Conservation (phyloP, 2,888 invertebrate genomes). For the Ochropleura plecta region DNA sequence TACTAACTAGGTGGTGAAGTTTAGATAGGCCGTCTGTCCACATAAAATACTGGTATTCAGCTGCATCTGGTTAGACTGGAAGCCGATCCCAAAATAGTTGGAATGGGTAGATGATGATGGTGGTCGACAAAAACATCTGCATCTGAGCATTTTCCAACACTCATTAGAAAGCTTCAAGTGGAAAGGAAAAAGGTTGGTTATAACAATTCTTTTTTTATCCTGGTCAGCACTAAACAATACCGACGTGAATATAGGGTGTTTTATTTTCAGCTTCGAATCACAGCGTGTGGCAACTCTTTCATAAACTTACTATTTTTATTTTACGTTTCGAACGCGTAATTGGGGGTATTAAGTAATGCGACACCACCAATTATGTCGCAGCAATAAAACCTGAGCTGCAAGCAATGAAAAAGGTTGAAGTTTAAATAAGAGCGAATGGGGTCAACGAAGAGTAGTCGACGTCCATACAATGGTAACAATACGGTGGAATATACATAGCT, state of each 20-base stretch:
- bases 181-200: background rate
- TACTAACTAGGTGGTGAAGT: no score
- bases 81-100: no score
- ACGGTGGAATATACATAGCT: conserved; percentile 61
- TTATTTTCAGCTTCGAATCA: conserved; percentile 16
- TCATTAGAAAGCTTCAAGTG: background rate
- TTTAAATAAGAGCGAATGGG: conserved; percentile 59
- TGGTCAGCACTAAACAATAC: background rate
- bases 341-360: conserved; percentile 42
- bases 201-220: background rate
- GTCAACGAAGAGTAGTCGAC: conserved; percentile 56
- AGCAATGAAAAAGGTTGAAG: conserved; percentile 53
- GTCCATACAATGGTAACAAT: conserved; percentile 63
- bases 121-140: no score
- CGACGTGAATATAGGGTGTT: background rate
- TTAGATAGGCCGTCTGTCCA: no score
- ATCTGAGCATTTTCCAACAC: background rate
- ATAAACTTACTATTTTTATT: conserved; percentile 29
- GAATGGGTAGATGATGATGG: no score
- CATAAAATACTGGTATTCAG: no score
- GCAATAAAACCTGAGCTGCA: conserved; percentile 52
- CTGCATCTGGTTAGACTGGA: no score
- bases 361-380: conserved; percentile 48
- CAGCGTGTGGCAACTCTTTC: conserved; percentile 17
- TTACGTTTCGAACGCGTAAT: conserved; percentile 35